Evolutionary conservation across 2,888 invertebrate genomes (phyloP).

Genomic region (Anaspis maculata): DNA sequence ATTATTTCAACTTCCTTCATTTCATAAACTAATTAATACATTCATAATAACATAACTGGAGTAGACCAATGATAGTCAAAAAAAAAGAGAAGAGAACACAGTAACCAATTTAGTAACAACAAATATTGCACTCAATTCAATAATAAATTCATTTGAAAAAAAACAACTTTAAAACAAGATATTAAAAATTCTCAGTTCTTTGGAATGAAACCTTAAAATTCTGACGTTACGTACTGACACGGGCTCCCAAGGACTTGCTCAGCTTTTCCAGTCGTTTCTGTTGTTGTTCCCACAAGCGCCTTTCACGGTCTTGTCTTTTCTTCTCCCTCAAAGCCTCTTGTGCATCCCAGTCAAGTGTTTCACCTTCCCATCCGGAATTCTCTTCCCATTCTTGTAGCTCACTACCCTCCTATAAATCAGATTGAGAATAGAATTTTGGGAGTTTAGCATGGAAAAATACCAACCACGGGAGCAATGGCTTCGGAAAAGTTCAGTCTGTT

Average conservation of each 20-base stretch:
- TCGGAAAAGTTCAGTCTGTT: slow-evolving; percentile 26
- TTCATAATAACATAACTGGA: too few species aligned
- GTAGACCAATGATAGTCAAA: too few species aligned
- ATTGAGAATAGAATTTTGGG: not conserved
- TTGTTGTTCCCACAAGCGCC: slow-evolving; percentile 34
- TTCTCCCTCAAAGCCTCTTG: slow-evolving; percentile 33
- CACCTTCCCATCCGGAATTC: slow-evolving; percentile 36
- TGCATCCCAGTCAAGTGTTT: slow-evolving; percentile 32
- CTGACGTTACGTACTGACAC: slow-evolving; percentile 25
- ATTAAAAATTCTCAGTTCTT: too few species aligned
- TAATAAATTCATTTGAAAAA: too few species aligned
- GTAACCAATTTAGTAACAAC: too few species aligned
- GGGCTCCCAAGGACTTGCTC: slow-evolving; percentile 28
- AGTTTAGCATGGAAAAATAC: too few species aligned
- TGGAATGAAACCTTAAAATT: too few species aligned
- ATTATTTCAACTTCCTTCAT: too few species aligned
- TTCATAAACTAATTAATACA: too few species aligned
- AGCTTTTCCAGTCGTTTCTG: slow-evolving; percentile 34
- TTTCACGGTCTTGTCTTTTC: slow-evolving; percentile 34
- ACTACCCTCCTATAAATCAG: slow-evolving; percentile 19
- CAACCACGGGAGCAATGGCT: slow-evolving; percentile 5
- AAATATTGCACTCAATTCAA: too few species aligned
- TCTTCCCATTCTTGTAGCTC: slow-evolving; percentile 40
- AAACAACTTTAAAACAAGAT: too few species aligned
- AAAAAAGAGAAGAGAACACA: too few species aligned